Conservation (phyloP, 2,797 vertebrate genomes). For the Sebastes nivosus region DNA sequence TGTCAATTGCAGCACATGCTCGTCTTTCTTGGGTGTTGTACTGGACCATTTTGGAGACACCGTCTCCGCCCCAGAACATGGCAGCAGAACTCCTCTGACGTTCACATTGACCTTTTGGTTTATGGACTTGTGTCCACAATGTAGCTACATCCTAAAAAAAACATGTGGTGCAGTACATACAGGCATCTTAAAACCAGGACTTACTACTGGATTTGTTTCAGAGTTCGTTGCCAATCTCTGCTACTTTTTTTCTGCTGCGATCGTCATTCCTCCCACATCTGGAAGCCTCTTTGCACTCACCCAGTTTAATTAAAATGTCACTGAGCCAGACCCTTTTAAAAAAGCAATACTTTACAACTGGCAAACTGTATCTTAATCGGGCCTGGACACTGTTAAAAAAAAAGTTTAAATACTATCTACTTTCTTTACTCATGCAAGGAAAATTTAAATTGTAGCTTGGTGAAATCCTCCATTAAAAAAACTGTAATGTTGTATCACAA, state of each 20-base stretch:
- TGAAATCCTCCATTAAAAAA: not conserved
- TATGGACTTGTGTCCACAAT: not conserved
- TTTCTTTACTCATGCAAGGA: not conserved
- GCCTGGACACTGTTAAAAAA: not conserved
- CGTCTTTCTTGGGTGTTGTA: not conserved
- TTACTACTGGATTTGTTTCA: not conserved
- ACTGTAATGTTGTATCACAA: not conserved
- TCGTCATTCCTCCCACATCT: not conserved
- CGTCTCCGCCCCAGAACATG: not conserved
- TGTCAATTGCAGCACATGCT: not conserved
- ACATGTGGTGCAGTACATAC: not conserved
- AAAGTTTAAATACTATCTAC: not conserved
- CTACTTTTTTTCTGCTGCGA: constrained; percentile 1
- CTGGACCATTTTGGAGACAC: not conserved
- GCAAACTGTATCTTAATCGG: not conserved
- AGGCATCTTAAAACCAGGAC: not conserved
- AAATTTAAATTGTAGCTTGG: not conserved
- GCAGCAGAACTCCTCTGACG: not conserved
- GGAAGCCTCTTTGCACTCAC: constrained; percentile 16
- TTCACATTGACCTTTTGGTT: not conserved
- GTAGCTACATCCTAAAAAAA: not conserved
- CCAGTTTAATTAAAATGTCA: constrained; percentile 39
- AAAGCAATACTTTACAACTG: not conserved
- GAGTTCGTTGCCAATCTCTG: not conserved
- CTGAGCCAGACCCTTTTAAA: not conserved